Percentiles rank a stretch among this genome's conserved stretches.
Evolutionary conservation across 2,888 invertebrate species (phyloP).

Genomic region (Thysanoteuthis rhombus): DNA sequence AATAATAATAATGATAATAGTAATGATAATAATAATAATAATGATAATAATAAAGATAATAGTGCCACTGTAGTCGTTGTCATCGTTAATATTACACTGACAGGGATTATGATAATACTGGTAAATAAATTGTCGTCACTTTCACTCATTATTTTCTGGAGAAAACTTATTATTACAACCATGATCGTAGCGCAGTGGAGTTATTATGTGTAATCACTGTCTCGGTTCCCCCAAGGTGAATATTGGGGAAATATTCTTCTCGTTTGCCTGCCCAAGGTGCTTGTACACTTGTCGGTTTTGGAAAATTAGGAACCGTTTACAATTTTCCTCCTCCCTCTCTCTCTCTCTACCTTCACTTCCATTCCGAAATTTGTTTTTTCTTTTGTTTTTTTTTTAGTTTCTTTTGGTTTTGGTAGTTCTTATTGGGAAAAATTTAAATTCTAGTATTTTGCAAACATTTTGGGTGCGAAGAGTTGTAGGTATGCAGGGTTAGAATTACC

Average conservation of each 20-base stretch:
- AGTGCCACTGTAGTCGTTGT: neutral
- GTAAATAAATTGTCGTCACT: neutral
- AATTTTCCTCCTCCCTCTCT: neutral
- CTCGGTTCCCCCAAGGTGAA: neutral
- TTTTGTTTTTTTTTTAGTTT: neutral
- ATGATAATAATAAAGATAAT: no score
- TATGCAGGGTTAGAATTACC: neutral
- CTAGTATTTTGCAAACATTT: neutral
- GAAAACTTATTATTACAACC: neutral
- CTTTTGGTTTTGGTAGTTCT: no score
- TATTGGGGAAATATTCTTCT: neutral
- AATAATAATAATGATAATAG: no score
- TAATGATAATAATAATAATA: no score
- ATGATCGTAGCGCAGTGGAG: neutral
- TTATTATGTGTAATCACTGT: neutral
- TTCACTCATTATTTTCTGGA: neutral
- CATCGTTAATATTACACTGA: neutral
- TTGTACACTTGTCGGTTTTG: slow-evolving; percentile 12
- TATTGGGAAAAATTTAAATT: neutral
- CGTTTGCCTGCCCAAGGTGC: neutral
- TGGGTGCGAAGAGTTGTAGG: neutral
- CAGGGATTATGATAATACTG: neutral
- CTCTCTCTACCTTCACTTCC: no score
- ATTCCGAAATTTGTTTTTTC: neutral
- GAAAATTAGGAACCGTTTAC: neutral